Base-by-base conservation (phyloP, 1,140 invertebrate species). In the Bombus fervidus region DNA sequence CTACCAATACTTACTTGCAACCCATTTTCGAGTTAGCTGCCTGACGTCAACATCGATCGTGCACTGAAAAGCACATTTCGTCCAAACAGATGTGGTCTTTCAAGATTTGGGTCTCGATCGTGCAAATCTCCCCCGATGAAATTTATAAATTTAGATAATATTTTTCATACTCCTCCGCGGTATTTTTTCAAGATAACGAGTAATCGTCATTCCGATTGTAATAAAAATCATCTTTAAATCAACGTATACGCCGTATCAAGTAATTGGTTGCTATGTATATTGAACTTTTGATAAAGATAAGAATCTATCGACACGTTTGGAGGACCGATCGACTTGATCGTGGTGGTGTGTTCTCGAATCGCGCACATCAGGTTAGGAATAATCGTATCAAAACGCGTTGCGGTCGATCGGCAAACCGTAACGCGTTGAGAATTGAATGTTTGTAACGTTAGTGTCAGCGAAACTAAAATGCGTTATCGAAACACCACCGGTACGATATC, bases 391-490 rank as follows among this genome's bases (percentile, higher is more conserved):
- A 80, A 47, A 71, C 41, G 68, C 37, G 74, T 53, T 25, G 31
- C 68, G 53, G 68, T 73, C 57, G 83, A 80, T 80, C 83, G 28
- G 77, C 77, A 73, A 80, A 80, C 77, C 68, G 68, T 79, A 79
- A 84, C 41, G 68, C 76, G 69, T 15, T 15, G 39, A n/a, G 68
- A 84, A 84, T 84, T 84, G 83, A 84, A 84, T 84, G 66, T 79
- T 84, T 41, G 75, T 75, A 53, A 18, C 53, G 28, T 22, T 25
- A 12, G 59, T 41, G 71, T 83, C 80, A 72, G 53, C 37, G 74
- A 72, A 77, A 53, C 83, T 85, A 85, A 80, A 85, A 85, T 39
- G 57, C 83, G 83, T 62, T 85, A 81, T 69, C 83, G 69, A 59
- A 64, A 39, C 64, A 53, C 34, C 79, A 12, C 39, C 78, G 37